Evolutionary conservation across 2,797 vertebrate genomes (phyloP).

Genomic region (Mormyrops boulengeri): DNA sequence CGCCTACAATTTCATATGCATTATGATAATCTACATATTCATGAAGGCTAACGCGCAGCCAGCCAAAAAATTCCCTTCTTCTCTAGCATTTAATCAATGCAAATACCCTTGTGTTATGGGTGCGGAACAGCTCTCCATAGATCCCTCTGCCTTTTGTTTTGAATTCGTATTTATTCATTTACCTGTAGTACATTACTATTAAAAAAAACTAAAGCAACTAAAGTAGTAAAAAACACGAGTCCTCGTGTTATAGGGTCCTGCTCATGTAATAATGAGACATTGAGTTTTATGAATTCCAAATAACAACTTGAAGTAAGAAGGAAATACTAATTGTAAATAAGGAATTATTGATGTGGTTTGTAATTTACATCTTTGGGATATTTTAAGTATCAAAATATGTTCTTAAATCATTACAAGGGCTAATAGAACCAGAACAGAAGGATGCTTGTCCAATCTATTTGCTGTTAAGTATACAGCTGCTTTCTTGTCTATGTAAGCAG

Average conservation of each 20-base stretch:
- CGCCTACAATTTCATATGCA: slow-evolving; percentile 16
- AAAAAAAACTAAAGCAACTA: not conserved
- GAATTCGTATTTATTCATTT: not conserved
- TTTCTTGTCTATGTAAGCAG: not conserved
- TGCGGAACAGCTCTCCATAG: not conserved
- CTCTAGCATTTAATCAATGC: not conserved
- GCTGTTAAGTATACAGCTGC: not conserved
- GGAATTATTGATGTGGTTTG: not conserved
- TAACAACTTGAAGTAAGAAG: not conserved
- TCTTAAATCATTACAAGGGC: not conserved
- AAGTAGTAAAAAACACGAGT: not conserved
- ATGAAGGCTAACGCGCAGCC: slow-evolving; percentile 4
- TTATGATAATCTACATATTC: slow-evolving; percentile 1
- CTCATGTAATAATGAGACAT: not conserved
- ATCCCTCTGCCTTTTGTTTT: not conserved
- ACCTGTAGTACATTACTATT: not conserved
- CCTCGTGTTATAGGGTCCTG: not conserved
- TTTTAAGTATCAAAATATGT: not conserved
- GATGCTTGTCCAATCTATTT: not conserved
- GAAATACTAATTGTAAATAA: not conserved
- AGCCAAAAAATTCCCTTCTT: not conserved
- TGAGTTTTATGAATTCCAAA: not conserved
- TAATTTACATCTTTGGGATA: not conserved
- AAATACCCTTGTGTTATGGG: not conserved
- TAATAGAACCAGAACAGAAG: not conserved